Evolutionary conservation across 2,888 invertebrate genomes (phyloP).

Genomic region (Margaritifera margaritifera): DNA sequence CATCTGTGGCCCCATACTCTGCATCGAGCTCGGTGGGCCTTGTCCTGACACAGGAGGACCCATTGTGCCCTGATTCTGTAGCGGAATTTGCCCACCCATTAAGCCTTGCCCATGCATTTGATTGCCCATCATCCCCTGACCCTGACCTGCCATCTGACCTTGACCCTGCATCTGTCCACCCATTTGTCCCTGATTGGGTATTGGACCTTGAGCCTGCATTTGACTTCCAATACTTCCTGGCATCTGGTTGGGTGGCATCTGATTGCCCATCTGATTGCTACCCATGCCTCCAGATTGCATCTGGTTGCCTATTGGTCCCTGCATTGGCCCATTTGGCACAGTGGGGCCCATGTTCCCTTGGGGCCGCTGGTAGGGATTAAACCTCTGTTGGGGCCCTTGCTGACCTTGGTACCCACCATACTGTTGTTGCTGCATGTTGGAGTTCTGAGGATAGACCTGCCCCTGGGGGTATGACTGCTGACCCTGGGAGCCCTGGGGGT

Average conservation of each 20-base stretch:
- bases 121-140: slow-evolving; percentile 28
- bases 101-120: slow-evolving; percentile 32
- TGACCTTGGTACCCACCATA: slow-evolving; percentile 50
- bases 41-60: slow-evolving; percentile 14
- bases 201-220: slow-evolving; percentile 31
- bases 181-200: slow-evolving; percentile 37
- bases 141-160: slow-evolving; percentile 31
- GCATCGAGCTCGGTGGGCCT: slow-evolving; percentile 8
- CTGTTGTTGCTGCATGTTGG: slow-evolving; percentile 45
- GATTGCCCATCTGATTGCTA: background rate
- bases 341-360: slow-evolving; percentile 9
- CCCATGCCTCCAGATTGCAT: slow-evolving; percentile 13
- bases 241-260: slow-evolving; percentile 18
- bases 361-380: slow-evolving; percentile 21
- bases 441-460: slow-evolving; percentile 46
- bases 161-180: slow-evolving; percentile 36
- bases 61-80: slow-evolving; percentile 30
- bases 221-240: slow-evolving; percentile 17
- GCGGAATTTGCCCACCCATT: slow-evolving; percentile 36
- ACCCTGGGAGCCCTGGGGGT: slow-evolving; percentile 14
- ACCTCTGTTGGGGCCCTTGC: slow-evolving; percentile 33
- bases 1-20: slow-evolving; percentile 23
- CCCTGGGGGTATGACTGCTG: slow-evolving; percentile 44
- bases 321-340: slow-evolving; percentile 21
- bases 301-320: slow-evolving; percentile 30